Conservation (phyloP, 2,888 invertebrate genomes). For the Petrolisthes cinctipes region DNA sequence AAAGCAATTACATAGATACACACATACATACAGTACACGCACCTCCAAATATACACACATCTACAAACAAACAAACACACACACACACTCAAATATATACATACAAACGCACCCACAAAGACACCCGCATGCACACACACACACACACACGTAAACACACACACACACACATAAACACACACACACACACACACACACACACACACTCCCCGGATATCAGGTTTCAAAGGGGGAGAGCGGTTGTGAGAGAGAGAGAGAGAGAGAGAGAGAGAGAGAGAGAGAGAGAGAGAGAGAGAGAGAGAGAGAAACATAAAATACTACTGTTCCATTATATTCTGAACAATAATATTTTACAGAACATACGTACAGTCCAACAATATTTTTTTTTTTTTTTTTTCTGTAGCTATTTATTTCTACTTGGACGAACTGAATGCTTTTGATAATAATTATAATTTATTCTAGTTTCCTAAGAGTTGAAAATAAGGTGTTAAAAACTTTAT, state of each 20-base stretch:
- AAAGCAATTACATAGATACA: not conserved
- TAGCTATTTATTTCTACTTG: too few species aligned
- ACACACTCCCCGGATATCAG: not conserved
- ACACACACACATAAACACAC: conserved; percentile 27
- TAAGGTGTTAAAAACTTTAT: too few species aligned
- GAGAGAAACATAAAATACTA: not conserved
- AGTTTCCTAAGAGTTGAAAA: too few species aligned
- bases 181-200: not conserved
- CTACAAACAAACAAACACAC: too few species aligned
- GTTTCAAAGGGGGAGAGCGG: not conserved
- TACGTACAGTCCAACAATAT: too few species aligned
- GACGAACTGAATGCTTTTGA: too few species aligned
- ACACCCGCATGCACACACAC: not conserved
- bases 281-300: conserved; percentile 5
- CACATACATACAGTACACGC: not conserved
- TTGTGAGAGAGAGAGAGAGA: not conserved
- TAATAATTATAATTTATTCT: too few species aligned
- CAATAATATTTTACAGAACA: too few species aligned
- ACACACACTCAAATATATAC: not conserved
- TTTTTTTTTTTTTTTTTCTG: too few species aligned
- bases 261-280: not conserved
- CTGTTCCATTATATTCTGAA: too few species aligned
- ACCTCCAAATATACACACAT: not conserved
- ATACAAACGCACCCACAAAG: not conserved
- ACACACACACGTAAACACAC: conserved; percentile 8